Percentiles rank a stretch among this genome's conserved stretches.
These are phyloP conservation scores for Antheraea mylitta DNA, from an alignment of 1,140 invertebrate genomes.

Conservation along the genomic window DNA sequence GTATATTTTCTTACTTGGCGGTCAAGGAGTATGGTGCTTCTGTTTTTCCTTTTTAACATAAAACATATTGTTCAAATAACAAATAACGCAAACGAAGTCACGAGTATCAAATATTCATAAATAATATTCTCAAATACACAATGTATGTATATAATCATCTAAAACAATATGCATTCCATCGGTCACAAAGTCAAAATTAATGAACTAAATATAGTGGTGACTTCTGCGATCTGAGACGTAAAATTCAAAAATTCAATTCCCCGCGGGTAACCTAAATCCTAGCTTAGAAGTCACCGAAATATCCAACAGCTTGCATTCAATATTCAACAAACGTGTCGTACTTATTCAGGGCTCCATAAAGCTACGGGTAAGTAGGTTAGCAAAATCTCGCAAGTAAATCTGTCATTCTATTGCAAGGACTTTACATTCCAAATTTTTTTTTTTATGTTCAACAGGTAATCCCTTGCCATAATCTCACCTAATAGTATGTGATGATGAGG, in stretches of 20 bases:
- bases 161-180: not conserved
- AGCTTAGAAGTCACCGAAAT: conserved; percentile 16
- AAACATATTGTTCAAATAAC: not conserved
- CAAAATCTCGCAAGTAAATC: not conserved
- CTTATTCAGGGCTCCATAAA: conserved; percentile 11
- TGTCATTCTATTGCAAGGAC: not conserved
- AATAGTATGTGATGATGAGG: too few species aligned
- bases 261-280: conserved; percentile 15
- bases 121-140: too few species aligned
- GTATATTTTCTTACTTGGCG: too few species aligned
- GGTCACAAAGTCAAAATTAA: not conserved
- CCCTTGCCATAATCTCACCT: too few species aligned
- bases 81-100: too few species aligned
- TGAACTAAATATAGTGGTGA: not conserved
- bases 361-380: conserved; percentile 4
- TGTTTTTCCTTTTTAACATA: not conserved
- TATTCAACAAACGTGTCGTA: conserved; percentile 22
- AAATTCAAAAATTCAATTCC: conserved; percentile 21
- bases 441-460: too few species aligned
- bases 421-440: too few species aligned
- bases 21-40: not conserved
- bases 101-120: not conserved
- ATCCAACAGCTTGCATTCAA: conserved; percentile 16
- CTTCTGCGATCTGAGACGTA: not conserved
- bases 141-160: too few species aligned